Conservation (phyloP, 1,140 invertebrate genomes). For the Teleogryllus occipitalis region DNA sequence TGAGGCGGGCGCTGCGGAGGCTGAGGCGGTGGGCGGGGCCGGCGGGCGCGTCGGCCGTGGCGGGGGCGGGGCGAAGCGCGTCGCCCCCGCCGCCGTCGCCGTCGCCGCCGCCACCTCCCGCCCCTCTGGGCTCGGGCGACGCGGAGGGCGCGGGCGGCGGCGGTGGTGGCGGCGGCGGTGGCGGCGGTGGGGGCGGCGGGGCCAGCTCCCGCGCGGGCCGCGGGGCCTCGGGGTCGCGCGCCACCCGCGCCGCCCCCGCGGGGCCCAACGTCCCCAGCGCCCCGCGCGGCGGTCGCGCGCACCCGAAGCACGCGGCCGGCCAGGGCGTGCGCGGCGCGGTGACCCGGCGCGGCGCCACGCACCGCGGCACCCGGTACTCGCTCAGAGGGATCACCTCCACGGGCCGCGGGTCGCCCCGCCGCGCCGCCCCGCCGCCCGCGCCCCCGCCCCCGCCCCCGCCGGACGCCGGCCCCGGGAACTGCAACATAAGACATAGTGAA, state of each 20-base stretch:
- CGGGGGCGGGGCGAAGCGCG: background rate
- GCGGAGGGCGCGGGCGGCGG: background rate
- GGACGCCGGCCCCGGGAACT: background rate
- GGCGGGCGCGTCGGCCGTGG: background rate
- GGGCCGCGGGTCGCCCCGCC: conserved; percentile 24
- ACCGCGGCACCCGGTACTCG: background rate
- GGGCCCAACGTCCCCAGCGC: background rate
- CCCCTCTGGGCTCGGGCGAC: background rate
- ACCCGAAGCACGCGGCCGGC: conserved; percentile 10
- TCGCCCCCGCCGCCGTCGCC: too few relatives aligned
- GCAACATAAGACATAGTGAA: background rate
- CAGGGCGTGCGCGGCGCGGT: conserved; percentile 24
- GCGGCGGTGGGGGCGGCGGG: conserved; percentile 38
- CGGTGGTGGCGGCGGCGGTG: conserved; percentile 9
- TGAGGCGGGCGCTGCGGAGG: background rate
- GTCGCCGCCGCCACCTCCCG: background rate
- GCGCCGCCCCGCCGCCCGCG: conserved; percentile 13
- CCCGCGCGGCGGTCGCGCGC: background rate
- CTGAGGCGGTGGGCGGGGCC: conserved; percentile 10
- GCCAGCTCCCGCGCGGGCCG: background rate
- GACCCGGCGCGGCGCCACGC: background rate
- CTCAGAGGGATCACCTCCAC: conserved; percentile 33
- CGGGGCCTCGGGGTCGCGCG: background rate
- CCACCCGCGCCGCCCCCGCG: background rate
- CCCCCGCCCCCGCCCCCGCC: conserved; percentile 20